Percentiles rank a stretch among this genome's conserved stretches.
phyloP scores from a whole-genome alignment of 2,113 vertebrate species.

The Cricetomys ansorgei region DNA sequence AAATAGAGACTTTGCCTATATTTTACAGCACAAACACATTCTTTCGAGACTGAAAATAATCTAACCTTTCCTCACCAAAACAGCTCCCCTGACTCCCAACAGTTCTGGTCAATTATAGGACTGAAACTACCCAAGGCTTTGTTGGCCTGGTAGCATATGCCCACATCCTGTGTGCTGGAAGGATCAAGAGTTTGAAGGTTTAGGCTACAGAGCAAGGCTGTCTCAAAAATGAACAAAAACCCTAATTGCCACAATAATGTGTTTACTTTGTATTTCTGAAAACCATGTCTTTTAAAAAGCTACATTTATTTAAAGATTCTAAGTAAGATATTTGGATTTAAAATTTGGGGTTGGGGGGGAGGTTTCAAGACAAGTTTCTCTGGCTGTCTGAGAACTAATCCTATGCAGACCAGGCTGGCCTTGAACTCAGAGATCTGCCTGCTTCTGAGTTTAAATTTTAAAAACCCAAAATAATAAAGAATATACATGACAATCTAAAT shows the following conservation, averaged over 20 bases:
- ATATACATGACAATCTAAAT: no score
- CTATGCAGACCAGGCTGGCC: no score
- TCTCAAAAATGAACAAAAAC: neutral
- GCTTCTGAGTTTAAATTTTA: neutral
- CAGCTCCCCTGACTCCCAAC: neutral
- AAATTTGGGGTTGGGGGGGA: neutral
- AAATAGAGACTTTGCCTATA: neutral
- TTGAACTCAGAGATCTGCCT: neutral
- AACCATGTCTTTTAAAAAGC: neutral
- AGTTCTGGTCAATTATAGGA: neutral
- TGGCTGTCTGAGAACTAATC: no score
- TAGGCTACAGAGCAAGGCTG: neutral
- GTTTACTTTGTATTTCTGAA: neutral
- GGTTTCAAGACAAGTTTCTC: no score
- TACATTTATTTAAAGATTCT: neutral
- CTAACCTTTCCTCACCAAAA: neutral
- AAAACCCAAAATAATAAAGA: slow-evolving; percentile 34
- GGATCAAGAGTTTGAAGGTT: neutral
- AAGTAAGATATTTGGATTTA: neutral
- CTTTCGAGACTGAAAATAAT: neutral
- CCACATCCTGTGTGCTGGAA: neutral
- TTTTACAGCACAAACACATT: neutral
- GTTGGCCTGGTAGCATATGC: neutral
- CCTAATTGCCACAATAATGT: neutral
- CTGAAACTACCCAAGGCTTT: neutral